phyloP scores from a whole-genome alignment of 2,113 vertebrate species.

The Psephotus haematonotus region DNA sequence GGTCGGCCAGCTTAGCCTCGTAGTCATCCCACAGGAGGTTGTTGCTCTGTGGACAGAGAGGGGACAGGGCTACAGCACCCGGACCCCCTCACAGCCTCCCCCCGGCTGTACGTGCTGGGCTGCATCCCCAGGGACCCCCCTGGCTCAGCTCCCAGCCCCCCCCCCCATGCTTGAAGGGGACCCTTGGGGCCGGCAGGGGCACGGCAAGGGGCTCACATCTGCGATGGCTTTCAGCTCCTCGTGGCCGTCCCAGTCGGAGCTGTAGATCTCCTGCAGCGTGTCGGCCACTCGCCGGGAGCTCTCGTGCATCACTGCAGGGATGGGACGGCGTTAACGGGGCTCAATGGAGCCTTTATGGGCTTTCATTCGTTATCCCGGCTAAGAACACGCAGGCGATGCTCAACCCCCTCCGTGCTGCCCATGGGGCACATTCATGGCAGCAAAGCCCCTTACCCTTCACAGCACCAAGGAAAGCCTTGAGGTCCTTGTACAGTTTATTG shows the following conservation, averaged over 20 bases:
- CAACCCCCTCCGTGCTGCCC: background rate
- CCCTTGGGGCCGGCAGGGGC: background rate
- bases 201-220: conserved; percentile 68
- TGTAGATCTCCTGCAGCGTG: conserved; percentile 89
- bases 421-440: fast-evolving
- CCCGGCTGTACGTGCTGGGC: fast-evolving
- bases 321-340: background rate
- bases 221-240: conserved; percentile 85
- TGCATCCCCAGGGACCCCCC: background rate
- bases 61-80: fast-evolving
- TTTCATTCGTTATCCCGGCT: fast-evolving
- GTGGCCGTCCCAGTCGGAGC: conserved; percentile 82
- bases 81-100: background rate
- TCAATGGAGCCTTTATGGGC: background rate
- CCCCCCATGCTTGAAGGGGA: background rate
- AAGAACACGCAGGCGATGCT: fast-evolving
- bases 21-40: conserved; percentile 95
- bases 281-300: conserved; percentile 87
- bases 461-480: conserved; percentile 85
- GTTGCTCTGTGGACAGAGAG: conserved; percentile 78
- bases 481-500: conserved; percentile 86
- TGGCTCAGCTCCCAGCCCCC: fast-evolving
- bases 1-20: conserved; percentile 88
- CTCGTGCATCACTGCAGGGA: conserved; percentile 87
- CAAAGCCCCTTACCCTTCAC: conserved; percentile 81